Evolutionary conservation across 1,140 invertebrate genomes (phyloP).

Genomic region (Meloidogyne hapla): DNA sequence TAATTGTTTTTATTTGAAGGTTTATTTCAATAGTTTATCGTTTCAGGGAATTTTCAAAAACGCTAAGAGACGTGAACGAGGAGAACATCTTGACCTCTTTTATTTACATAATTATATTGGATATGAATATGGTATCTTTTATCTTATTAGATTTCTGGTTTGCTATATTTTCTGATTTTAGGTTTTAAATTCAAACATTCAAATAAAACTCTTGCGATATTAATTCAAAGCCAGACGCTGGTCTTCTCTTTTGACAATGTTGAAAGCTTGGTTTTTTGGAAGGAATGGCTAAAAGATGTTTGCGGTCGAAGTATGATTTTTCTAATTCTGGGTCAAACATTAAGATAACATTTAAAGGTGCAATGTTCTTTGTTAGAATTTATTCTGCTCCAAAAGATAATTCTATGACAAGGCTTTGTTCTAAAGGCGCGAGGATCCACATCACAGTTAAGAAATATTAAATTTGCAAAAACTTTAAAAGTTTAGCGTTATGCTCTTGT

Average conservation of each 20-base stretch:
- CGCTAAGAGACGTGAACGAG: constrained; percentile 39
- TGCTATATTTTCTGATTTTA: constrained; percentile 10
- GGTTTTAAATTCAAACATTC: constrained; percentile 39
- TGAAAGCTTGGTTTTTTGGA: constrained; percentile 50
- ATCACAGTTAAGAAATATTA: constrained; percentile 33
- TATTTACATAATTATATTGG: constrained; percentile 48
- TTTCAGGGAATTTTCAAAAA: constrained; percentile 45
- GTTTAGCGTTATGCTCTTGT: constrained; percentile 42
- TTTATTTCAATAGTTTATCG: background rate
- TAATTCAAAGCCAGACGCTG: constrained; percentile 40
- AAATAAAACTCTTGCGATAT: constrained; percentile 42
- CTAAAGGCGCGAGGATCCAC: constrained; percentile 42
- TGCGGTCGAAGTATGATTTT: constrained; percentile 39
- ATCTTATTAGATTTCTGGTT: background rate
- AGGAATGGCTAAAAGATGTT: constrained; percentile 46
- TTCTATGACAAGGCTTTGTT: constrained; percentile 32
- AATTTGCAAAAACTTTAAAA: background rate
- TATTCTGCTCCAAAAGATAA: constrained; percentile 30
- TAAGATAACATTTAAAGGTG: constrained; percentile 26
- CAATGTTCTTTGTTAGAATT: constrained; percentile 37
- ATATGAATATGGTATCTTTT: constrained; percentile 42
- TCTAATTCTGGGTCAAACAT: constrained; percentile 13
- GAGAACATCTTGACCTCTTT: constrained; percentile 47
- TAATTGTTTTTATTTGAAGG: background rate
- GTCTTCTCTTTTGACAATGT: constrained; percentile 45